Percentiles rank a stretch among this genome's conserved stretches.
Conservation (phyloP, 1,140 invertebrate species). For the Halyomorpha halys region DNA sequence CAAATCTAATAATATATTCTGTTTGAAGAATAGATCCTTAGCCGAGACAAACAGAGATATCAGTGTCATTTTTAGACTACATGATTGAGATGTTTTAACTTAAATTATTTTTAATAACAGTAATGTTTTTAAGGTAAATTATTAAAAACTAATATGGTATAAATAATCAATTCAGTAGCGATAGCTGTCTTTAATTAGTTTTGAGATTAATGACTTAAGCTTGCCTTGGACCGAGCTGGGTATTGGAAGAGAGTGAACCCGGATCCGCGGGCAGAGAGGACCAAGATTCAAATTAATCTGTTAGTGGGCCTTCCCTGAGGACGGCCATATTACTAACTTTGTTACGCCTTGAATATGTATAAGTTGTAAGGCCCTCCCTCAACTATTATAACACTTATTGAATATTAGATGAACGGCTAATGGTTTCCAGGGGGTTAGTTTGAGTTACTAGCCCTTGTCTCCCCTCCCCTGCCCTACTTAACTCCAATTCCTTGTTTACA, state of each 20-base stretch:
- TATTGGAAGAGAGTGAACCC: background rate
- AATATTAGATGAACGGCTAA: constrained; percentile 25
- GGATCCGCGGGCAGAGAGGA: background rate
- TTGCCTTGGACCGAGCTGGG: background rate
- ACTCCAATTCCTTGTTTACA: no score
- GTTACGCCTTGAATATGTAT: constrained; percentile 25
- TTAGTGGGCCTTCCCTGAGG: constrained; percentile 3
- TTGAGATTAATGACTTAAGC: background rate
- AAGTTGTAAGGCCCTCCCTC: constrained; percentile 19
- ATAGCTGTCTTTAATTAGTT: no score
- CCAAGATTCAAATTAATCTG: constrained; percentile 24
- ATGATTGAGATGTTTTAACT: no score
- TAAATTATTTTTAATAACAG: no score
- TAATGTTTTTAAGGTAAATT: no score
- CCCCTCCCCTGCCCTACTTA: background rate
- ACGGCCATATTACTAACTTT: constrained; percentile 24
- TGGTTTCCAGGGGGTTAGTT: constrained; percentile 21
- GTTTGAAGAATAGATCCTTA: no score
- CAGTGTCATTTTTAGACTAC: no score
- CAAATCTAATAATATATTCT: no score
- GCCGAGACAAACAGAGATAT: no score
- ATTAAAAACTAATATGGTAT: no score
- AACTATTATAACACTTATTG: constrained; percentile 26
- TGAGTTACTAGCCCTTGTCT: constrained; percentile 16
- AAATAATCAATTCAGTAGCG: no score